A percentile compares a stretch with the other conserved stretches of the same genome.
Conservation (phyloP, 1,140 invertebrate species). For the Drosophila pallidifrons region DNA sequence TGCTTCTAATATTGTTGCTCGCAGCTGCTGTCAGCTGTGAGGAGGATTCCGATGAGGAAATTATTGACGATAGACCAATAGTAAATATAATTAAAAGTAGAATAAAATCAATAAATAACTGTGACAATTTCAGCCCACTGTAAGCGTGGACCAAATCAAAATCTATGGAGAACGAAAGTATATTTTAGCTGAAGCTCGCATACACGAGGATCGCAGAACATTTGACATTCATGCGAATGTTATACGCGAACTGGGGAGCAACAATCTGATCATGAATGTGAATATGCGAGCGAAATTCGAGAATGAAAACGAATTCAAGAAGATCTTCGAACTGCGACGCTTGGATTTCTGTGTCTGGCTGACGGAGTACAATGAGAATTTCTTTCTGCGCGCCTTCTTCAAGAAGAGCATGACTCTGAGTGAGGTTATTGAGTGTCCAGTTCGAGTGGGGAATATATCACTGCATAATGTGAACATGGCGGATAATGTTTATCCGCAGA, state of each 20-base stretch:
- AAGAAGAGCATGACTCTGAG: conserved; percentile 35
- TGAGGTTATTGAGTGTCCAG: conserved; percentile 48
- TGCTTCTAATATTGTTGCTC: conserved; percentile 5
- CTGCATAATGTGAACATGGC: conserved; percentile 35
- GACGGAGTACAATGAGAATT: conserved; percentile 15
- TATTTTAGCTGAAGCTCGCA: conserved; percentile 19
- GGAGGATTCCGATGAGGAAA: conserved; percentile 16
- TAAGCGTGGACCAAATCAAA: conserved; percentile 42
- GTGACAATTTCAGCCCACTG: conserved; percentile 23
- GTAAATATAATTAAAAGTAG: neutral
- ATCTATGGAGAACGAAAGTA: conserved; percentile 50
- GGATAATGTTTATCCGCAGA: conserved; percentile 45
- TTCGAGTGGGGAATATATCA: conserved; percentile 54
- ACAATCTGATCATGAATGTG: conserved; percentile 61
- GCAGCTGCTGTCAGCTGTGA: neutral
- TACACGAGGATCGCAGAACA: conserved; percentile 33
- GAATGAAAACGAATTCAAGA: neutral
- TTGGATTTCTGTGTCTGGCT: conserved; percentile 62
- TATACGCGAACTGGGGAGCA: conserved; percentile 56
- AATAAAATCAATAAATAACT: neutral
- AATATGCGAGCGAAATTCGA: conserved; percentile 31
- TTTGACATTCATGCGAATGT: conserved; percentile 51
- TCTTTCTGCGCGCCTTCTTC: conserved; percentile 47
- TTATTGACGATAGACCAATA: neutral
- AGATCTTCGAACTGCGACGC: conserved; percentile 39